Evolutionary conservation across 2,797 vertebrate species (phyloP), one percentile per base, ranked within the genome.

Genomic region (Gobionotothen gibberifrons): DNA sequence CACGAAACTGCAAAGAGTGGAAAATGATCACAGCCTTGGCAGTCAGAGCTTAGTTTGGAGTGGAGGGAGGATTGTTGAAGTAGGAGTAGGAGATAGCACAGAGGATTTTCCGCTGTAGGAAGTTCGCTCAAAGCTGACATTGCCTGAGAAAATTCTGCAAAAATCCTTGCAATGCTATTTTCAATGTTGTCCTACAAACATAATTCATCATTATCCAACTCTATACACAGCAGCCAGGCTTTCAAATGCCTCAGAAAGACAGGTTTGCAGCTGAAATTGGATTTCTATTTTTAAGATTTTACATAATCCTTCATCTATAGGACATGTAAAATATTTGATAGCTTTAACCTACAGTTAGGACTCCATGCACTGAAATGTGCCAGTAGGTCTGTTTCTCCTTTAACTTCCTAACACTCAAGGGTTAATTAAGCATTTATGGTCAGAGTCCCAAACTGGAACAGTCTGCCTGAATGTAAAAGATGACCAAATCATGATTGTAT

Each of bases 41-140:
- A 81, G 69, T 43, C 65, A 26, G 43, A 87, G 22, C 57, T 88
- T 47, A 72, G 75, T 32, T 82, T 51, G 10, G 59, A 49, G 67
- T 14, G 61, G 70, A 81, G 60, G 81, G 68, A 72, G 84, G 87
- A 76, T 43, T 67, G 77, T 32, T 69, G 52, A 62, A 67, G 82
- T 77, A 72, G 74, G 81, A 83, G 81, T 13, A 76, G 68, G 70
- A 87, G 88, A 87, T 74, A 81, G 66, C 68, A 55, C 47, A 60
- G 70, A 79, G 59, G 57, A 42, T 82, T 90, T 90, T 90, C 85
- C 83, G 9, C 58, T 75, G 79, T 63, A 83, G 83, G 84, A 92
- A 86, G 82, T 87, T 19, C 13, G 49, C 61, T 70, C 72, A n/a
- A 49, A 40, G 60, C 84, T 89, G 82, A 91, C 88, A 89, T 81